Evolutionary conservation across 2,888 invertebrate species (phyloP).

Genomic region (Caenorhabditis panamensis): DNA sequence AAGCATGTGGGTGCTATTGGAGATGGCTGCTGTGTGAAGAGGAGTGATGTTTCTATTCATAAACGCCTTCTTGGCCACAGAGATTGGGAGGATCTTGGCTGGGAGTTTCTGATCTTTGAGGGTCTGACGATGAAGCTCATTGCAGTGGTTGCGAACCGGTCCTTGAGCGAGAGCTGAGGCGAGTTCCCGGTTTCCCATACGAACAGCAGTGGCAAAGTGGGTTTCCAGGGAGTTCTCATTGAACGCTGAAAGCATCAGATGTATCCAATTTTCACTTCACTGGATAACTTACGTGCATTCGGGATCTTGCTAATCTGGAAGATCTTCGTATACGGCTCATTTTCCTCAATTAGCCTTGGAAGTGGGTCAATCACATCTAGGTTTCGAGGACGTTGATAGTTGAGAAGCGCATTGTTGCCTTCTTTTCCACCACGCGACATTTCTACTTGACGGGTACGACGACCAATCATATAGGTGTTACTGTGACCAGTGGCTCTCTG

Average conservation of each 20-base stretch:
- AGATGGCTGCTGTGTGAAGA: conserved; percentile 84
- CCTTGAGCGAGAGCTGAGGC: conserved; percentile 61
- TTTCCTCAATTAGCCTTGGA: conserved; percentile 30
- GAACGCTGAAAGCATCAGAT: conserved; percentile 45
- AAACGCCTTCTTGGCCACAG: conserved; percentile 82
- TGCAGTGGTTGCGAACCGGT: conserved; percentile 76
- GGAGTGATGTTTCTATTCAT: conserved; percentile 83
- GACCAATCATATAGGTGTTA: conserved; percentile 81
- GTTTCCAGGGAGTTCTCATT: conserved; percentile 32
- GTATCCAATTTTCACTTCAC: not conserved
- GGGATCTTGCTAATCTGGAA: conserved; percentile 46
- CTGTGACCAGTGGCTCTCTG: conserved; percentile 79
- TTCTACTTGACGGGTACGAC: conserved; percentile 82
- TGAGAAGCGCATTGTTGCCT: conserved; percentile 84
- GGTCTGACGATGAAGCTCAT: conserved; percentile 82
- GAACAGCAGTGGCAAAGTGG: conserved; percentile 49
- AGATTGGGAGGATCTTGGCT: conserved; percentile 78
- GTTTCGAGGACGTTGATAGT: conserved; percentile 47
- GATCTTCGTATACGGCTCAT: conserved; percentile 45
- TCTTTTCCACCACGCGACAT: conserved; percentile 82
- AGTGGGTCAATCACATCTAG: conserved; percentile 4
- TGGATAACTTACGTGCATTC: conserved; percentile 40
- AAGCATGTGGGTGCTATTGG: conserved; percentile 82
- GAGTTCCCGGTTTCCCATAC: conserved; percentile 61
- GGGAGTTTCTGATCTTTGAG: conserved; percentile 80